Evolutionary conservation across 2,888 invertebrate species (phyloP), one percentile per base, ranked within the genome.

Genomic region (Dicyrtomina minuta): DNA sequence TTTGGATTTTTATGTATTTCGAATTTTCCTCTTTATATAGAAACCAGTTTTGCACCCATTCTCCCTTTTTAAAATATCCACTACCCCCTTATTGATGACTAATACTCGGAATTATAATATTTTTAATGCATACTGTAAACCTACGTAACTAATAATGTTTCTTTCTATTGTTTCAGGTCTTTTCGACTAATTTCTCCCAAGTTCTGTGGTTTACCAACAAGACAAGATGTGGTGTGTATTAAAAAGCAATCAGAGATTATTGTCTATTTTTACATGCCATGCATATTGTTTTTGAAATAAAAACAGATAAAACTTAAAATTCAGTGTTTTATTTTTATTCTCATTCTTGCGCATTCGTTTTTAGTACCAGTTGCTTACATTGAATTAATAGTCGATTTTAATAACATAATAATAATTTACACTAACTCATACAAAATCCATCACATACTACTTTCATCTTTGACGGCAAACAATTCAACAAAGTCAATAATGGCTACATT

Each of bases 151-250:
- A n/a, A n/a, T n/a, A n/a, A 22, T 41, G 49, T 44, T 55, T 53
- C 77, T 79, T 82, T 80, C 79, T 77, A 82, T 83, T 85, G 83
- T 86, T 86, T 81, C 86, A 88, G 88, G 90, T 86, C 88, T 90
- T 80, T 90, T 90, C 80, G 90, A 90, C 83, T 89, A 88, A 87
- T 60, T 59, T 51, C 27, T 67, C 20, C 27, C 24, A n/a, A n/a
- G n/a, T 15, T 41, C 26, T 39, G 33, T 27, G 59, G 39, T 44
- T 49, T 20, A 26, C 53, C 53, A 24, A 43, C 46, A 46, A 69
- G 55, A 55, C 46, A 65, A 15, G 22, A 26, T 20, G 39, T 65
- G 65, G 65, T 56, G 65, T 55, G 64, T 64, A 41, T 41, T 20
- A 58, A 20, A 33, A 17, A 33, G 27, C 12, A 41, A 41, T 22